phyloP scores from a whole-genome alignment of 2,113 vertebrate species.

The Orycteropus afer region DNA sequence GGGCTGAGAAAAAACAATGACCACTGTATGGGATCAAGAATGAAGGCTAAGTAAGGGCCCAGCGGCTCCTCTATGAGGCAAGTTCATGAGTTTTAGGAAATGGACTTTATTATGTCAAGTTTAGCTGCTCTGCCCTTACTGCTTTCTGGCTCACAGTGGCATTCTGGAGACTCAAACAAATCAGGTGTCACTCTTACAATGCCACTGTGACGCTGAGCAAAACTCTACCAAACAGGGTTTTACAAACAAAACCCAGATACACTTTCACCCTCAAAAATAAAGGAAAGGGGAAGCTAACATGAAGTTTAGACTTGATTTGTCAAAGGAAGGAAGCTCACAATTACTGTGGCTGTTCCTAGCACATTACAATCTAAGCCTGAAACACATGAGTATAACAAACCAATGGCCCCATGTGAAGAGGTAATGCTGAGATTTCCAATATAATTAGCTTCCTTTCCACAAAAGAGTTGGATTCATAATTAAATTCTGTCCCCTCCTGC shows the following conservation, averaged over 20 bases:
- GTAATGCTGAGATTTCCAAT: conserved; percentile 8
- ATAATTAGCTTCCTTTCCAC: conserved; percentile 53
- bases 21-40: background rate
- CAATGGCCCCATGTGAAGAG: background rate
- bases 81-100: background rate
- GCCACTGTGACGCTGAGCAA: conserved; percentile 4
- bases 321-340: conserved; percentile 63
- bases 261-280: conserved; percentile 50
- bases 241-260: conserved; percentile 49
- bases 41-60: background rate
- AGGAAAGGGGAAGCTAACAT: background rate
- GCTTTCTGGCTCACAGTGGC: background rate
- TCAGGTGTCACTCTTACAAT: background rate
- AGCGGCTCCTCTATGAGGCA: background rate
- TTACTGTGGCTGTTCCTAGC: conserved; percentile 51
- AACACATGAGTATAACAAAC: conserved; percentile 31
- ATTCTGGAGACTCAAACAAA: conserved; percentile 24
- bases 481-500: background rate
- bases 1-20: background rate
- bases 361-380: conserved; percentile 6
- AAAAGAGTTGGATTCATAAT: conserved; percentile 39
- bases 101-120: background rate
- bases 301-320: conserved; percentile 20
- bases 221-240: conserved; percentile 26
- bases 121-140: background rate